Base-by-base conservation (phyloP, 2,797 vertebrate species). In the Gymnoscopelus microlampas region DNA sequence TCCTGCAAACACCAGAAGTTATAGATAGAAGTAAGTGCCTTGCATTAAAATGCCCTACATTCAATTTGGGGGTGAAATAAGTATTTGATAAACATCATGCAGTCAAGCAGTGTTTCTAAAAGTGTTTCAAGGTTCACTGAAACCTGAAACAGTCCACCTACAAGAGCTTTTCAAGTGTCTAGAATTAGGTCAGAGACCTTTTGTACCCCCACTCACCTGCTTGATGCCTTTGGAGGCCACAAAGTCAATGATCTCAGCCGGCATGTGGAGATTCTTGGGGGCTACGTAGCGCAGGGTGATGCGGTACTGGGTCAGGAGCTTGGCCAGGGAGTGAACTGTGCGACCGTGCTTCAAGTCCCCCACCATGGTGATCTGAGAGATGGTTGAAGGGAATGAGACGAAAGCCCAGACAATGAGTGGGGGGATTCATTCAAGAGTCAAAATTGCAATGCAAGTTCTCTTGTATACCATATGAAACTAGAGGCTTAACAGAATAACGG, bases 291-390 rank as follows among this genome's bases (percentile, higher is more conserved):
- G 95, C 87, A 99, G 92, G 2, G 91, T 96, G 88, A 99, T 93
- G 0, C 97, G 95, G 87, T 99, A 99, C 90, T 94, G 96, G 0
- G 97, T 99, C 73, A 99, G 96, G 78, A 99, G 95, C 49, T 95
- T 93, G 73, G 98, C 97, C 44, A 99, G 91, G 10, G 98, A 99
- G 51, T 99, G 98, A 60, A 99, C 98, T 0, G 98, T 99, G 62
- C 97, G 96, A 2, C 98, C 98, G 0, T 99, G 98, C 79, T 99
- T 99, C 91, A 99, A 93, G 85, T 99, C 98, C 0, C 98, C 98
- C 0, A 99, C 98, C 98, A 99, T 99, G 0, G 98, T 99, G 82
- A 99, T 96, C 97, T 99, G 77, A 62, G 1, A 60, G 44, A 32
- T 5, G 11, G 11, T 23, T 11, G 10, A 1, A 54, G 19, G 15